A percentile compares a stretch with the other conserved stretches of the same genome.
Evolutionary conservation across 2,113 vertebrate genomes (phyloP).

Genomic region (Pachyramphus minor): DNA sequence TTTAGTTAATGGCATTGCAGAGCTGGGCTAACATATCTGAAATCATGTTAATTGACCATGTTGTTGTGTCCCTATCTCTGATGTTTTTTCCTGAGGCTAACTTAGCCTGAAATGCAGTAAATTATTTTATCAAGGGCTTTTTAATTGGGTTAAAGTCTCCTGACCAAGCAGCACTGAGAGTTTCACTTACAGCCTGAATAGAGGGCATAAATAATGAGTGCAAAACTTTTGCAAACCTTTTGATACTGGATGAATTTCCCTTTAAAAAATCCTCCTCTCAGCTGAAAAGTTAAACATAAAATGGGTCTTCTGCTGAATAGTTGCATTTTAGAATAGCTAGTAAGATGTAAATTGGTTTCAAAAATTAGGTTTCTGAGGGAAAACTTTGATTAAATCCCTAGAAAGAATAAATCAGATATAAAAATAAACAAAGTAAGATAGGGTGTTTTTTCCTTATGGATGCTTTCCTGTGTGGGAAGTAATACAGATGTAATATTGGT

Average conservation of each 20-base stretch:
- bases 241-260: not conserved
- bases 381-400: conserved; percentile 59
- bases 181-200: not conserved
- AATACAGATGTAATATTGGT: not conserved
- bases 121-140: conserved; percentile 7
- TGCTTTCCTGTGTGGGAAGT: not conserved
- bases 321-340: conserved; percentile 15
- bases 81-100: conserved; percentile 13
- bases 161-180: not conserved
- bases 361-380: conserved; percentile 41
- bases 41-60: conserved; percentile 22
- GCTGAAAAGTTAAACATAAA: not conserved
- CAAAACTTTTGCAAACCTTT: not conserved
- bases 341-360: conserved; percentile 35
- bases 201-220: not conserved
- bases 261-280: not conserved
- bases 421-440: not conserved
- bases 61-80: not conserved
- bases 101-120: not conserved
- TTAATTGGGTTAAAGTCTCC: conserved; percentile 16
- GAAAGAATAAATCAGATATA: conserved; percentile 40
- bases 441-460: not conserved
- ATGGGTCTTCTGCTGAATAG: conserved; percentile 1
- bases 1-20: not conserved
- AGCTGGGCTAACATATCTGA: not conserved